Evolutionary conservation across 2,797 vertebrate species (phyloP), one percentile per base, ranked within the genome.

Genomic region (Antrozous pallidus): DNA sequence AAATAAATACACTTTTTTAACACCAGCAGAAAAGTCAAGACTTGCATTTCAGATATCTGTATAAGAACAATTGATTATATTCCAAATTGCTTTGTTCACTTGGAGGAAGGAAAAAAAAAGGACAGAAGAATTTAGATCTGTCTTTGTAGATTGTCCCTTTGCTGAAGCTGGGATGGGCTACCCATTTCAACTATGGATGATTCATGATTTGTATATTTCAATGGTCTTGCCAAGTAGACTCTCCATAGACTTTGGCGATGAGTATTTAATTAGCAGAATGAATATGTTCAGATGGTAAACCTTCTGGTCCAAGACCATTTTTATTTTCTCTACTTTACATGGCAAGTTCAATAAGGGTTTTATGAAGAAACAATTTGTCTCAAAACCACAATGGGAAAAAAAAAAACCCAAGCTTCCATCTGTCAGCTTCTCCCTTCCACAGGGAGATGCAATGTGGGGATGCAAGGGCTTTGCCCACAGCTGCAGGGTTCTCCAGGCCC

Each of bases 231-330:
- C 91, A 93, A 84, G 26, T 45, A n/a, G 40, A 83, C 24, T 92
- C 89, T 84, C 87, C 18, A 11, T 3, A 80, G 91, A 56, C 42
- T 73, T 81, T 26, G 22, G n/a, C 77, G 79, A 92, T 77, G 73
- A 80, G 51, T 42, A 63, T 93, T 95, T 91, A 94, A 92, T 92
- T 92, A 91, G 67, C 17, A 67, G 79, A 79, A 89, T 86, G 54
- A 83, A 92, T 80, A 33, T 17, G 28, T 82, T 95, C n/a, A 73
- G 51, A 93, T 83, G 86, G 36, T 74, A 86, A 73, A 49, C 74
- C 71, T 95, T 88, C 31, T 91, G 79, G 20, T 61, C 51, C 47
- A 73, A 71, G 58, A 51, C 28, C 13, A 20, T 75, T 65, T 38
- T 17, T 71, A 17, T 88, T 93, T 93, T 89, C 58, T 80, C 51